Conservation (phyloP, 1,140 invertebrate genomes). For the Orchesella cincta region DNA sequence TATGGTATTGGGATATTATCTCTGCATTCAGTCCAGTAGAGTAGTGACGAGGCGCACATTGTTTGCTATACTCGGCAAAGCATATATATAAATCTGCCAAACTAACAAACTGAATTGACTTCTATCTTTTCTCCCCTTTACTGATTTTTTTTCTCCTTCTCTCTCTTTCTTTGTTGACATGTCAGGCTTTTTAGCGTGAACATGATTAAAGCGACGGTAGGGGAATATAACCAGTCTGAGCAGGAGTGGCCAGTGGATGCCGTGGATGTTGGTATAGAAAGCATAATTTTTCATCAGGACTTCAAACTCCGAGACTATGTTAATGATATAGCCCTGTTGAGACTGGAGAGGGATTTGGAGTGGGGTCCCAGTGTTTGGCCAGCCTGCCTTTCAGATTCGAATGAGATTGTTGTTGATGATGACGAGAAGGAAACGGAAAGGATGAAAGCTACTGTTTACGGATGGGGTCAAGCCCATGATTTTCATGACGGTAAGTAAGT, state of each 20-base stretch:
- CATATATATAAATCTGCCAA: conserved; percentile 6
- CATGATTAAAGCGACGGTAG: conserved; percentile 14
- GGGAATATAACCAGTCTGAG: background rate
- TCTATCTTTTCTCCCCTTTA: conserved; percentile 2
- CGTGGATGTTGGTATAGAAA: background rate
- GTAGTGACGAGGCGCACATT: background rate
- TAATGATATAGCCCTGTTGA: conserved; percentile 4
- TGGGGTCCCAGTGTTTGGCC: background rate
- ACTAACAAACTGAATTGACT: conserved; percentile 25
- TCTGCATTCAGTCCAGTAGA: background rate
- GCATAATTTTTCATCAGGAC: conserved; percentile 6
- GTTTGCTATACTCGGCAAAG: background rate
- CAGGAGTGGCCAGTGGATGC: background rate
- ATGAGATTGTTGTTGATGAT: background rate
- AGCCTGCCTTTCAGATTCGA: background rate
- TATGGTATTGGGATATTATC: conserved; percentile 3
- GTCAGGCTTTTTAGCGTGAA: conserved; percentile 22
- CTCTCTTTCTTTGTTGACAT: conserved; percentile 15
- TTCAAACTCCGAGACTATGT: background rate
- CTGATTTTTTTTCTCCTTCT: background rate
- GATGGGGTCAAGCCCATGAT: conserved; percentile 9
- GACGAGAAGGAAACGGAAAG: conserved; percentile 15
- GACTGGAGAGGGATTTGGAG: background rate
- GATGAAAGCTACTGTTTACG: conserved; percentile 1
- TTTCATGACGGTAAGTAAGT: too few relatives aligned